Evolutionary conservation across 2,113 vertebrate species (phyloP).

Genomic region (Tragelaphus scriptus): DNA sequence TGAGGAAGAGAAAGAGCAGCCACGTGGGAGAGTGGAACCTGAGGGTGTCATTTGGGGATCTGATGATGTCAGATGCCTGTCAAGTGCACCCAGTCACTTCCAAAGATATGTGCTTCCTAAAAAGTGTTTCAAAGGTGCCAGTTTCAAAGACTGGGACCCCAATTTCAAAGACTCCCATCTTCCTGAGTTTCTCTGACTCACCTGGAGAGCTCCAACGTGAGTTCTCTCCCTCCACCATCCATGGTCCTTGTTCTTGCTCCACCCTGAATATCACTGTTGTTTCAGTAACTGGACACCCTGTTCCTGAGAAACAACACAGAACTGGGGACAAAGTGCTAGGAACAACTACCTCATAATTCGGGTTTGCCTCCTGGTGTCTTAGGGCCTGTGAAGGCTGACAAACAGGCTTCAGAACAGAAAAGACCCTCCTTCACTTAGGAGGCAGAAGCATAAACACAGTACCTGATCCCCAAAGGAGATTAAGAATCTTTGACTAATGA

Average conservation of each 20-base stretch:
- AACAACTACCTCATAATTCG: not conserved
- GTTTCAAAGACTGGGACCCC: not conserved
- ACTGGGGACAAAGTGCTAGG: not conserved
- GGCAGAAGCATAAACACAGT: not conserved
- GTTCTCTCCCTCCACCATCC: not conserved
- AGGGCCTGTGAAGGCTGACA: not conserved
- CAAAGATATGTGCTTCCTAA: not conserved
- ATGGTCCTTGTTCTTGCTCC: not conserved
- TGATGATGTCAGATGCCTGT: not conserved
- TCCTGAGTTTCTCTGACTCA: conserved; percentile 30
- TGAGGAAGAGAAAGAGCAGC: not conserved
- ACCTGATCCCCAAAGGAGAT: not conserved
- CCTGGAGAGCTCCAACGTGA: not conserved
- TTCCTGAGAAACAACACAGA: conserved; percentile 31
- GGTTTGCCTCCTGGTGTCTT: not conserved
- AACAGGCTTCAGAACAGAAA: conserved; percentile 7
- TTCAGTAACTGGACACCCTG: not conserved
- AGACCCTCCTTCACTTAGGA: not conserved
- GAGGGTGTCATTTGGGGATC: not conserved
- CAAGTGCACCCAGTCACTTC: not conserved
- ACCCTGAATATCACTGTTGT: conserved; percentile 2
- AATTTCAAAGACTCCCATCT: not conserved
- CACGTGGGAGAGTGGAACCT: not conserved
- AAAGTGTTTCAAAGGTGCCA: not conserved
- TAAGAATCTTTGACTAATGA: not conserved